Base-by-base conservation (phyloP, 2,797 vertebrate genomes). In the Onychomys leucogaster region DNA sequence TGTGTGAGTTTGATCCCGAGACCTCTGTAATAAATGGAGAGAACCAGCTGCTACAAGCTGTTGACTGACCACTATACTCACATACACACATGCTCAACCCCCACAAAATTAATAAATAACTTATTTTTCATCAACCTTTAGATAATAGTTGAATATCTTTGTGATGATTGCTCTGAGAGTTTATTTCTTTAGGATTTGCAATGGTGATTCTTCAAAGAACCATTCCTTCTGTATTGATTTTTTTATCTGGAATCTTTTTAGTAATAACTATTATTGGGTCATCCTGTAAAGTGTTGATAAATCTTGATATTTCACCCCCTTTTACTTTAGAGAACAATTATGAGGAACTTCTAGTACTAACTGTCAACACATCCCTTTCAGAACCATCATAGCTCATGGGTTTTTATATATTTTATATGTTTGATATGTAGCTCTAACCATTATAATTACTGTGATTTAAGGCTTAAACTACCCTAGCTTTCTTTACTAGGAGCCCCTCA, bases 331-430 rank as follows among this genome's bases (percentile, higher is more conserved):
- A 93, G 14, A 77, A 95, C 52, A 73, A 71, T 93, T 93, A 16
- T 46, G 84, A 85, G 49, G 29, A 85, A 78, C 61, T 89, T 97
- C 21, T 6, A 83, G 52, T 89, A 59, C 52, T 93, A 94, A 91
- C 29, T 77, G 2, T 27, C 27, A 77, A 14, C 73, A 75, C 41
- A 75, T 32, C 43, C 27, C 43, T 77, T 94, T 89, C 13, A 71
- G 23, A 73, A 65, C 5, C 7, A 75, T 92, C 75, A 23, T 65
- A 87, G 78, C 82, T 90, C 52, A 73, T 78, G 4, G 43, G 82
- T 57, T 93, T 97, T 96, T 93, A 19, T 76, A 37, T 93, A 37
- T 95, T 89, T 95, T 93, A 19, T 83, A 55, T 93, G 49, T 83
- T 93, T 90, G 41, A 37, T 69, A 32, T 76, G 16, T 76, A 12